Evolutionary conservation across 2,888 invertebrate genomes (phyloP), one percentile per base, ranked within the genome.

Genomic region (Thymelicus sylvestris): DNA sequence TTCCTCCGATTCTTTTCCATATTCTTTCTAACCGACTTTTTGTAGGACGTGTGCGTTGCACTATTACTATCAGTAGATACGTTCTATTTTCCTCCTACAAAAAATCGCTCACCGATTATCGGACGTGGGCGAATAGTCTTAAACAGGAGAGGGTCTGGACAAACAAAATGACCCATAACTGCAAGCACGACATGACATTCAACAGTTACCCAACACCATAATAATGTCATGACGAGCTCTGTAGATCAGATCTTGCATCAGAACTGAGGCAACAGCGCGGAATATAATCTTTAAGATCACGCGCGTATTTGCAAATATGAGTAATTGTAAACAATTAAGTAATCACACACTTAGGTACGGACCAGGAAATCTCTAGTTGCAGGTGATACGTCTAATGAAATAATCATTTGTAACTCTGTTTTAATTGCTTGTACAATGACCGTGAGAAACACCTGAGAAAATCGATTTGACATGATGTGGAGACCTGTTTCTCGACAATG

Each of bases 191-290:
- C 24, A 55, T 55, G 65, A 65, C 65, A 65, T 65, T 66, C 55
- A 57, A 10, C 57, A 57, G 31, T 50, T 52, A 19, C 24, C 3
- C 66, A 57, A 66, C 10, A 41, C 41, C 19, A 47, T 57, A 12
- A 57, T 24, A 59, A 59, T 47, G 55, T 59, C 12, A 64, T 65
- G 65, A 19, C 55, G 44, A 44, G n/a, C 15, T n/a, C 47, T 7
- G 59, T 66, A 66, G 59, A 66, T 66, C 66, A 66, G 47, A 59
- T 59, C 57, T 66, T 66, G 59, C 59, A 47, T 59, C 59, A 66
- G 47, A 47, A 24, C 55, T 57, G 47, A 31, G 41, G 47, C 66
- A 47, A 66, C 24, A 41, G 39, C 41, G n/a, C n/a, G 48, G 63
- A 66, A 57, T 39, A 65, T 19, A 44, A 63, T 41, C 15, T 63